A percentile compares a stretch with the other conserved stretches of the same genome.
Evolutionary conservation across 1,140 invertebrate species (phyloP).

Genomic region (Sarcophaga bullata): DNA sequence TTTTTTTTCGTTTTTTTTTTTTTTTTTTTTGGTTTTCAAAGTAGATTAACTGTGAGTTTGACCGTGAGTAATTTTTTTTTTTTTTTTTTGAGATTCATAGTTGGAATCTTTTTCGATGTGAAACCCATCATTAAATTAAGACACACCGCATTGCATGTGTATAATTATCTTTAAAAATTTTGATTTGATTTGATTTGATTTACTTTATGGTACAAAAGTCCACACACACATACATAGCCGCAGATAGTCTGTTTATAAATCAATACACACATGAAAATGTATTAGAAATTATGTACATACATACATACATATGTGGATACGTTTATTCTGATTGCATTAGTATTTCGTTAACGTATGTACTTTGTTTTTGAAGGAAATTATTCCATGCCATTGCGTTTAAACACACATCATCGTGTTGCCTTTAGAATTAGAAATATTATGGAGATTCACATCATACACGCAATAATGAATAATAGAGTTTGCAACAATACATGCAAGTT

Average conservation of each 20-base stretch:
- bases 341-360: not conserved
- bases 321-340: constrained; percentile 18
- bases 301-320: not conserved
- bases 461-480: not conserved
- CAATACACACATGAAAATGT: too few relatives aligned
- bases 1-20: too few relatives aligned
- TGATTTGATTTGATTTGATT: constrained; percentile 8
- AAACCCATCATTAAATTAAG: constrained; percentile 22
- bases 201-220: not conserved
- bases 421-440: not conserved
- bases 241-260: too few relatives aligned
- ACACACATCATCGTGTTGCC: not conserved
- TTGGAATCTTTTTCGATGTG: not conserved
- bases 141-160: constrained; percentile 1
- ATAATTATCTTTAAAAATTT: not conserved
- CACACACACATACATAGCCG: not conserved
- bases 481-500: too few relatives aligned
- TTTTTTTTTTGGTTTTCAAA: too few relatives aligned
- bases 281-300: not conserved
- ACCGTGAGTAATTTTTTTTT: too few relatives aligned
- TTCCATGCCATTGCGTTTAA: too few relatives aligned
- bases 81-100: too few relatives aligned
- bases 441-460: not conserved
- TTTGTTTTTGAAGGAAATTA: too few relatives aligned
- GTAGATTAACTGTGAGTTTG: too few relatives aligned